Conservation (phyloP, 2,888 invertebrate species). For the Scaptodrosophila latifasciaeformis region DNA sequence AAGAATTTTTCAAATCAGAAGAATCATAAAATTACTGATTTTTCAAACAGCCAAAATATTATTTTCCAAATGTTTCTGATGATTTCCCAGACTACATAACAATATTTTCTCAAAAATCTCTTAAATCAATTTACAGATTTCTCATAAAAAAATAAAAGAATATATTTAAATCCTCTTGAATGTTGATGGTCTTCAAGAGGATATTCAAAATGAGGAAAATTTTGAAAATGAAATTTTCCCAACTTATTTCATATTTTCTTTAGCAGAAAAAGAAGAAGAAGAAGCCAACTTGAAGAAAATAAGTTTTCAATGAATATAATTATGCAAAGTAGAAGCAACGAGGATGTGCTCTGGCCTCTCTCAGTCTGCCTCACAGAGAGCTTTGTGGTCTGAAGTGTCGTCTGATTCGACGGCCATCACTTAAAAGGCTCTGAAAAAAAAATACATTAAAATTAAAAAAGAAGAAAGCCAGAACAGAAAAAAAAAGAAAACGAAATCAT, state of each 20-base stretch:
- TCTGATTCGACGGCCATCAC: conserved; percentile 25
- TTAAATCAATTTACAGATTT: conserved; percentile 7
- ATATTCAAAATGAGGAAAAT: no score
- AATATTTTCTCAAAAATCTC: conserved; percentile 27
- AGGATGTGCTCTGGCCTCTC: conserved; percentile 24
- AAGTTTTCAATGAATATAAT: conserved; percentile 73
- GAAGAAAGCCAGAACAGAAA: conserved; percentile 30
- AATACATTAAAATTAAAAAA: conserved; percentile 48
- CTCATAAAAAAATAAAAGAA: conserved; percentile 19
- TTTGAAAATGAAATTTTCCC: no score
- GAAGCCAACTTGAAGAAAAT: conserved; percentile 63
- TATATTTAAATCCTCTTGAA: no score
- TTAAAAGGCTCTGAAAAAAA: conserved; percentile 26
- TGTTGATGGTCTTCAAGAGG: no score
- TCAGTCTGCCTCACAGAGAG: background rate
- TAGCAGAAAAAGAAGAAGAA: conserved; percentile 39
- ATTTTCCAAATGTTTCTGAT: no score
- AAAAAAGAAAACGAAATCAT: conserved; percentile 39
- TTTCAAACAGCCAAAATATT: no score
- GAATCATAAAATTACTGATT: no score
- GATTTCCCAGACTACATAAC: no score
- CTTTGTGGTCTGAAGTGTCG: conserved; percentile 15
- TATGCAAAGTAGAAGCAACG: conserved; percentile 64
- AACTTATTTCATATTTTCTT: conserved; percentile 22
- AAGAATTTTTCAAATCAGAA: no score